phyloP scores from a whole-genome alignment of 2,888 invertebrate species.

The Lissocephala sabroskyi region DNA sequence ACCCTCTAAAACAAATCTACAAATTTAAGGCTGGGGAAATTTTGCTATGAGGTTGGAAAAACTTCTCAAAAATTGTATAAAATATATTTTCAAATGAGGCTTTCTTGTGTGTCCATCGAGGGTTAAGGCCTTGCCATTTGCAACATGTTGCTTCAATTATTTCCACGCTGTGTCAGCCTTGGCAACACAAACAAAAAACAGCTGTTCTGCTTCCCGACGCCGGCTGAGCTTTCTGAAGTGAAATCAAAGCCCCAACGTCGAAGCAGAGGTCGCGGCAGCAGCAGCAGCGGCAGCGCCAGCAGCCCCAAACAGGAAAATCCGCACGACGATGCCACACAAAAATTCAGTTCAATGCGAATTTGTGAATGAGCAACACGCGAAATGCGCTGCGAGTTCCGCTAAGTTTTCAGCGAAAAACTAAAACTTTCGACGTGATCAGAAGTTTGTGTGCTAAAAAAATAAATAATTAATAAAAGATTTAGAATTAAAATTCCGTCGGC shows the following conservation, averaged over 20 bases:
- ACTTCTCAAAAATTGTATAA: too few relatives aligned
- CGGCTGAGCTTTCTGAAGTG: constrained; percentile 58
- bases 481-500: neutral
- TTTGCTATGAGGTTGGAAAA: too few relatives aligned
- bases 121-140: too few relatives aligned
- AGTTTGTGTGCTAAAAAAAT: neutral
- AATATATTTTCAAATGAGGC: too few relatives aligned
- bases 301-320: constrained; percentile 62
- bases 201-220: constrained; percentile 49
- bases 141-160: too few relatives aligned
- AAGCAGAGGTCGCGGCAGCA: constrained; percentile 23
- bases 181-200: constrained; percentile 64
- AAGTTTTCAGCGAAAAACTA: constrained; percentile 18
- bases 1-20: too few relatives aligned
- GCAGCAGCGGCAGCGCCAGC: constrained; percentile 20
- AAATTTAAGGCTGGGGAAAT: too few relatives aligned
- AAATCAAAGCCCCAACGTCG: constrained; percentile 36
- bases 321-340: constrained; percentile 47
- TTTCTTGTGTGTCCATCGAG: too few relatives aligned
- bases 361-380: constrained; percentile 56
- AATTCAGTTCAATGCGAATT: constrained; percentile 61
- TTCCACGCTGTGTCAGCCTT: too few relatives aligned
- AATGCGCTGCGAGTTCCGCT: constrained; percentile 22
- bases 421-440: constrained; percentile 21
- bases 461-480: neutral